Percentiles rank a stretch among this genome's conserved stretches.
Evolutionary conservation across 2,888 invertebrate species (phyloP).

Genomic region (Drosophila picticornis): DNA sequence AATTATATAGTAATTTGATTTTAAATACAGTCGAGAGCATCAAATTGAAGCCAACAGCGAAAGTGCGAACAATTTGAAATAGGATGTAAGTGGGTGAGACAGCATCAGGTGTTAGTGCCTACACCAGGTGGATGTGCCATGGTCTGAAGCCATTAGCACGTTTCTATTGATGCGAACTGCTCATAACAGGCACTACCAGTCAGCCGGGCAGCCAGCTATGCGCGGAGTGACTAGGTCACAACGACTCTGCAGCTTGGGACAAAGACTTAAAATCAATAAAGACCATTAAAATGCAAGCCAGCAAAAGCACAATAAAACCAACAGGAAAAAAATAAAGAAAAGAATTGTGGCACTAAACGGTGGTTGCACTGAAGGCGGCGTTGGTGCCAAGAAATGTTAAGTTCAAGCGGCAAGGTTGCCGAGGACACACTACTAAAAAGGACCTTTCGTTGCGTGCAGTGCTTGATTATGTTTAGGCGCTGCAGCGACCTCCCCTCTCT

Average conservation of each 20-base stretch:
- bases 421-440: slow-evolving; percentile 17
- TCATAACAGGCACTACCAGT: slow-evolving; percentile 57
- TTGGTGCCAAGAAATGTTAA: slow-evolving; percentile 64
- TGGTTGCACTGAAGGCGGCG: slow-evolving; percentile 32
- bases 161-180: slow-evolving; percentile 62
- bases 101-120: background rate
- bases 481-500: slow-evolving; percentile 27
- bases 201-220: background rate
- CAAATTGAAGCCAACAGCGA: slow-evolving; percentile 3
- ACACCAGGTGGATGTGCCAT: slow-evolving; percentile 29
- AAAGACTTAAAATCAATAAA: slow-evolving; percentile 76
- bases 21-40: slow-evolving; percentile 8
- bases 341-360: slow-evolving; percentile 21
- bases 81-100: background rate
- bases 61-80: slow-evolving; percentile 12
- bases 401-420: slow-evolving; percentile 76
- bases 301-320: slow-evolving; percentile 5
- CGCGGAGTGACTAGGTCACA: background rate
- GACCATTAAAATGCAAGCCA: slow-evolving; percentile 74
- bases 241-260: slow-evolving; percentile 25
- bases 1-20: slow-evolving; percentile 17
- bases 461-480: slow-evolving; percentile 40
- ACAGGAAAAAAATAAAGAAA: slow-evolving; percentile 14
- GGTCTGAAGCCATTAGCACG: slow-evolving; percentile 54
- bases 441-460: slow-evolving; percentile 63